A percentile compares a stretch with the other conserved stretches of the same genome.
These are phyloP conservation scores for Marasmarcha lunaedactyla DNA, from an alignment of 2,888 invertebrate species.

Conservation along the genomic window DNA sequence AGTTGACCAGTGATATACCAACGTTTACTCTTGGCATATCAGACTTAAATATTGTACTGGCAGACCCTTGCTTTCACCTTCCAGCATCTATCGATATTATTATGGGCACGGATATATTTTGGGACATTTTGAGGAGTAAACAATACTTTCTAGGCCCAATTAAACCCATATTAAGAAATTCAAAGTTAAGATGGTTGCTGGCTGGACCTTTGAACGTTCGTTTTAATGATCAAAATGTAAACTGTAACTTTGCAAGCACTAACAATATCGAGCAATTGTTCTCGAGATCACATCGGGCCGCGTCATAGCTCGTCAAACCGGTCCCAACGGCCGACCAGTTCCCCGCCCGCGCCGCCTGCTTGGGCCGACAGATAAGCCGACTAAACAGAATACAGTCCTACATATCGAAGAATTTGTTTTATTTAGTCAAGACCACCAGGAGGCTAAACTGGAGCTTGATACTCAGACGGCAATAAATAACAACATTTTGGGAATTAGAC, in stretches of 20 bases:
- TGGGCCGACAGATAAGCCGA: neutral
- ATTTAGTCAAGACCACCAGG: too few relatives aligned
- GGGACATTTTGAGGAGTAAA: conserved; percentile 8
- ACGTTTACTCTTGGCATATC: conserved; percentile 4
- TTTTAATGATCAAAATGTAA: conserved; percentile 1
- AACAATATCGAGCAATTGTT: neutral
- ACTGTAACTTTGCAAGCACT: neutral
- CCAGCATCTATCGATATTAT: conserved; percentile 7
- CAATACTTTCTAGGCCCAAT: conserved; percentile 3
- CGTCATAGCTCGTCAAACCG: too few relatives aligned
- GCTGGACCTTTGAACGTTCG: conserved; percentile 5
- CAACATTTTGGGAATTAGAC: conserved; percentile 6
- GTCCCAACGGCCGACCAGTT: too few relatives aligned
- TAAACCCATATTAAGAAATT: conserved; percentile 5
- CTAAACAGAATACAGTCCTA: too few relatives aligned
- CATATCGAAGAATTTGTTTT: too few relatives aligned
- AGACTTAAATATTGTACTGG: conserved; percentile 5
- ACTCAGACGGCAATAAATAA: too few relatives aligned
- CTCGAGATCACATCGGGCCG: too few relatives aligned
- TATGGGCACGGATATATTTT: conserved; percentile 9
- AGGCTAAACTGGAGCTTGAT: too few relatives aligned
- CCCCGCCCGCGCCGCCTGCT: too few relatives aligned
- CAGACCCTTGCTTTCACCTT: conserved; percentile 10
- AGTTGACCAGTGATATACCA: conserved; percentile 10
- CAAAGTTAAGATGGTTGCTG: conserved; percentile 8